Conservation (phyloP, 2,797 vertebrate species). For the Pseudomugil gertrudae region DNA sequence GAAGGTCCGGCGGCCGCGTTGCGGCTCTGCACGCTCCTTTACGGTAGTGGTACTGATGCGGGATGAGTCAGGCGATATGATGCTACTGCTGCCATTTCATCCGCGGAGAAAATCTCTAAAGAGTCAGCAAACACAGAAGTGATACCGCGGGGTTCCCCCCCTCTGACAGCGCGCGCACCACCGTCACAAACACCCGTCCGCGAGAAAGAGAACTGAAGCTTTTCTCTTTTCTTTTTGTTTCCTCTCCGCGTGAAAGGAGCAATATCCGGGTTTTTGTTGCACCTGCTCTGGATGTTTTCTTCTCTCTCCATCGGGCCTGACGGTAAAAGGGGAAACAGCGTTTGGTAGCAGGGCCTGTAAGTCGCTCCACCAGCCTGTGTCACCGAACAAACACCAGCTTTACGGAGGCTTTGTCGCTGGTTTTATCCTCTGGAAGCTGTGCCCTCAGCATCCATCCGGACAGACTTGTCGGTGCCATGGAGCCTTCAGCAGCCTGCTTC, state of each 20-base stretch:
- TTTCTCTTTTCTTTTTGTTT: neutral
- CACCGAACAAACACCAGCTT: conserved; percentile 12
- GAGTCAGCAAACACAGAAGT: conserved; percentile 56
- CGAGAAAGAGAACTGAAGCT: neutral
- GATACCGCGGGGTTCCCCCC: conserved; percentile 45
- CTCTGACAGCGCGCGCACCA: no score
- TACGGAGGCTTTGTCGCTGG: conserved; percentile 6
- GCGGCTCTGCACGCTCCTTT: conserved; percentile 74
- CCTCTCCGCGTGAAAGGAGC: neutral
- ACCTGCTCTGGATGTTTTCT: conserved; percentile 47
- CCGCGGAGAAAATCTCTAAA: conserved; percentile 70
- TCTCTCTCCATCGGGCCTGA: conserved; percentile 40
- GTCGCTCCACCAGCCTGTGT: neutral
- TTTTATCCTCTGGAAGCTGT: conserved; percentile 10
- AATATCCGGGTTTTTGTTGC: conserved; percentile 24
- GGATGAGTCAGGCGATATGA: conserved; percentile 92
- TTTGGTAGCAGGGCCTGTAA: no score
- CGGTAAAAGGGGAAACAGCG: conserved; percentile 20
- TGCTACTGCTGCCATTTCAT: conserved; percentile 93
- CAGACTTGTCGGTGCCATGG: conserved; percentile 66
- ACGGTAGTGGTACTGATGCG: conserved; percentile 87
- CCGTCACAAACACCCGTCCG: neutral
- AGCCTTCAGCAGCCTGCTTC: conserved; percentile 56
- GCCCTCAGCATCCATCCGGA: conserved; percentile 28
- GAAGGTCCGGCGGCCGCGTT: neutral